Base-by-base conservation (phyloP, 2,113 vertebrate species). In the Xenopus borealis region DNA sequence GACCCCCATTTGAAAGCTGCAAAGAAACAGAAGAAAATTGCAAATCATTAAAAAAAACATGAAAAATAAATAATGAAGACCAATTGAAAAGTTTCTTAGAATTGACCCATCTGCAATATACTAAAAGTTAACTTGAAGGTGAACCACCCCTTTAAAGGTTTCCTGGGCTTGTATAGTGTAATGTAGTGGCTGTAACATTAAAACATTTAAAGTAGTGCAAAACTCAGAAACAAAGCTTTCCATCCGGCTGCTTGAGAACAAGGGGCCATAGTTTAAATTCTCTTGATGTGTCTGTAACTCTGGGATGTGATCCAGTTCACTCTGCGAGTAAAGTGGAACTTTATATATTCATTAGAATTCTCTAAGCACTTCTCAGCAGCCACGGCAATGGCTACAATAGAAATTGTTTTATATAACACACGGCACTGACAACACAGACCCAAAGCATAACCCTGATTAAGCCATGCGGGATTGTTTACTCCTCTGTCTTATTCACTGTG, bases 281-380 rank as follows among this genome's bases (percentile, higher is more conserved):
- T 61, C 63, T 58, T 57, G 19, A 44, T 59, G 50, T 12, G 18
- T 53, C 30, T 58, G 55, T 16, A 20, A 10, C 7, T 12, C 19
- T 50, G 50, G 44, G 44, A 61, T 30, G 14, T 61, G 18, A 27
- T 74, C 44, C 57, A 66, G 64, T 13, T 18, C 53, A 47, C 47
- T 12, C 16, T 46, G 11, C 44, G 16, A 27, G 27, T 67, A 67
- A 58, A 61, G 30, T 18, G 44, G 53, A 19, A 45, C 52, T 57
- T 66, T 23, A 16, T 17, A 46, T 27, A 75, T 75, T 75, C 53
- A 75, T 75, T 17, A 57, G 57, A 59, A 59, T 46, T 59, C 62
- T 47, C 27, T 14, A 10, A 12, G 70, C 12, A 16, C 30, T 45
- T 30, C 16, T 46, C 11, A 12, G 30, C 45, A n/a, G 11, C 13